Evolutionary conservation across 2,888 invertebrate genomes (phyloP).

Genomic region (Cephonodes hylas): DNA sequence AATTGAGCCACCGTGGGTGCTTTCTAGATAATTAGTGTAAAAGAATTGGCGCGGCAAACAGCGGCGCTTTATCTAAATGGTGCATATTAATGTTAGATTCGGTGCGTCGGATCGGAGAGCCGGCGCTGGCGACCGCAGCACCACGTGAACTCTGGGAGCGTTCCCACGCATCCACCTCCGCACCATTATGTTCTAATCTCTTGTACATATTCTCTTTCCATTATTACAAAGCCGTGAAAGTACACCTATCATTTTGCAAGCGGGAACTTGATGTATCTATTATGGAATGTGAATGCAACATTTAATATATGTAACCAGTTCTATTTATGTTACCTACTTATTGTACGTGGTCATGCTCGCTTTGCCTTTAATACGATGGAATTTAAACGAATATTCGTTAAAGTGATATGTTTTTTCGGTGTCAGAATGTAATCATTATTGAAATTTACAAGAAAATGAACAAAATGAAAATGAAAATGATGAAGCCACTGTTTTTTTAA

Average conservation of each 20-base stretch:
- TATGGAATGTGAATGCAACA: conserved; percentile 36
- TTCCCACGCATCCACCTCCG: conserved; percentile 80
- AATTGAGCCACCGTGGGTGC: conserved; percentile 9
- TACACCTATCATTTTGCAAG: conserved; percentile 67
- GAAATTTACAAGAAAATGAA: too few species aligned
- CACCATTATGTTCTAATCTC: conserved; percentile 80
- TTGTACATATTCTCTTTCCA: conserved; percentile 69
- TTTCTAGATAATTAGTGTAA: conserved; percentile 23
- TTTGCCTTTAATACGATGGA: not conserved
- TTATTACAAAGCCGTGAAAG: conserved; percentile 78
- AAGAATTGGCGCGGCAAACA: conserved; percentile 30
- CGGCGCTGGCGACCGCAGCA: conserved; percentile 30
- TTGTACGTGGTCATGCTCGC: not conserved
- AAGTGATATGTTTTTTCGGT: not conserved
- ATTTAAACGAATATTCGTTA: not conserved
- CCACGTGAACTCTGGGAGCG: conserved; percentile 79
- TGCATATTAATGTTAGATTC: conserved; percentile 76
- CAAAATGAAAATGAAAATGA: too few species aligned
- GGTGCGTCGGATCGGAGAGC: too few species aligned
- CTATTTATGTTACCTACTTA: conserved; percentile 6
- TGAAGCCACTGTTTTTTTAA: too few species aligned
- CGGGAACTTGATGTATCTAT: conserved; percentile 41
- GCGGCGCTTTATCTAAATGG: conserved; percentile 56
- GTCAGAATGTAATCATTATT: too few species aligned
- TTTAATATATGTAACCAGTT: conserved; percentile 30